Conservation (phyloP, 2,888 invertebrate genomes). For the Lottia scabra region DNA sequence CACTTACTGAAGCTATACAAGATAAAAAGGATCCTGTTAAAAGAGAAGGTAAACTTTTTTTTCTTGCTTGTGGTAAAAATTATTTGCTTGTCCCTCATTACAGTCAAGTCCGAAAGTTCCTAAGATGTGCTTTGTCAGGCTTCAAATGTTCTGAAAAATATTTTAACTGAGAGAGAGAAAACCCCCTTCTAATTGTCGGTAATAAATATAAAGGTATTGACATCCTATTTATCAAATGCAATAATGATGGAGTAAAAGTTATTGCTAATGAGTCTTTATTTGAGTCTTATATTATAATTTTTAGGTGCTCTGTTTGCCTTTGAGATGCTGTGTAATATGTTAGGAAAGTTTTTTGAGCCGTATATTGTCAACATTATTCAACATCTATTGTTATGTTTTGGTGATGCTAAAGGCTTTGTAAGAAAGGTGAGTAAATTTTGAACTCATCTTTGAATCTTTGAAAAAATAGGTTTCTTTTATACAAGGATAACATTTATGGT, state of each 20-base stretch:
- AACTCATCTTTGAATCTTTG: background rate
- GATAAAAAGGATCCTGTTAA: constrained; percentile 96
- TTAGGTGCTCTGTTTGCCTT: constrained; percentile 93
- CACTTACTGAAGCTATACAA: constrained; percentile 91
- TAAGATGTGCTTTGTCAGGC: too few relatives aligned
- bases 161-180: too few relatives aligned
- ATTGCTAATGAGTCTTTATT: too few relatives aligned
- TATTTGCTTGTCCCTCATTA: too few relatives aligned
- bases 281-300: constrained; percentile 29
- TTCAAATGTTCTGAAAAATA: too few relatives aligned
- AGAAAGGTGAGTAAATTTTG: constrained; percentile 74
- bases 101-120: too few relatives aligned
- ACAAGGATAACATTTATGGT: too few relatives aligned
- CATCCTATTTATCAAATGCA: too few relatives aligned
- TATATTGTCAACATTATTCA: constrained; percentile 98
- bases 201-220: too few relatives aligned
- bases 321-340: constrained; percentile 94
- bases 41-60: constrained; percentile 79
- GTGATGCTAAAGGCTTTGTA: constrained; percentile 93
- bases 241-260: too few relatives aligned
- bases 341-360: constrained; percentile 97
- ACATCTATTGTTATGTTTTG: constrained; percentile 93
- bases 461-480: background rate
- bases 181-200: too few relatives aligned
- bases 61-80: too few relatives aligned